Conservation (phyloP, 2,113 vertebrate species). For the Toxostoma redivivum region DNA sequence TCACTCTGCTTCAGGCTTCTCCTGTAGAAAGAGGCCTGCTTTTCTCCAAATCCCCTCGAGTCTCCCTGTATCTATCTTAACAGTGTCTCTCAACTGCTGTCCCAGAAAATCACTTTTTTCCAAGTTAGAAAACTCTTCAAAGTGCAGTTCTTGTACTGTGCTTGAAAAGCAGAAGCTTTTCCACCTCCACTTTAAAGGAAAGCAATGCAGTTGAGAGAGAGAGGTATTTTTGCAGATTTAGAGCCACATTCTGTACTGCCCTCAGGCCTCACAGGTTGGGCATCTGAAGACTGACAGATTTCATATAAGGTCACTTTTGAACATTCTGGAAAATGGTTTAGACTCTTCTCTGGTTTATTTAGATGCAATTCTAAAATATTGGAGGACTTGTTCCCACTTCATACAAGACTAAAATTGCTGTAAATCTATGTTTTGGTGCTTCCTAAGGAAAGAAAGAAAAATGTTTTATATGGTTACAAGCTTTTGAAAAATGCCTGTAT, state of each 20-base stretch:
- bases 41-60: neutral
- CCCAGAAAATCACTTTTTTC: constrained; percentile 9
- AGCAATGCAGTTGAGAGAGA: neutral
- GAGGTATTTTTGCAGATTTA: neutral
- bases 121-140: constrained; percentile 25
- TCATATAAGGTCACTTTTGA: neutral
- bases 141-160: neutral
- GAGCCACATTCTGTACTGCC: neutral
- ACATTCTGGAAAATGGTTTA: neutral
- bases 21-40: neutral
- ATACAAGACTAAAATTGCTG: neutral
- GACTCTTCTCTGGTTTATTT: neutral
- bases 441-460: neutral
- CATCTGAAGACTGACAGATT: neutral
- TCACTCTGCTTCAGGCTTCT: constrained; percentile 4
- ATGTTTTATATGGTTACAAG: neutral
- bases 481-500: neutral
- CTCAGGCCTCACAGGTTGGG: neutral
- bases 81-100: neutral
- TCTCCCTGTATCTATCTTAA: neutral
- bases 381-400: neutral
- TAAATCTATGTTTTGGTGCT: neutral
- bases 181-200: neutral
- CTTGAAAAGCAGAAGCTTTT: constrained; percentile 8
- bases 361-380: neutral